Conservation (phyloP, 2,113 vertebrate species). For the Platichthys flesus region DNA sequence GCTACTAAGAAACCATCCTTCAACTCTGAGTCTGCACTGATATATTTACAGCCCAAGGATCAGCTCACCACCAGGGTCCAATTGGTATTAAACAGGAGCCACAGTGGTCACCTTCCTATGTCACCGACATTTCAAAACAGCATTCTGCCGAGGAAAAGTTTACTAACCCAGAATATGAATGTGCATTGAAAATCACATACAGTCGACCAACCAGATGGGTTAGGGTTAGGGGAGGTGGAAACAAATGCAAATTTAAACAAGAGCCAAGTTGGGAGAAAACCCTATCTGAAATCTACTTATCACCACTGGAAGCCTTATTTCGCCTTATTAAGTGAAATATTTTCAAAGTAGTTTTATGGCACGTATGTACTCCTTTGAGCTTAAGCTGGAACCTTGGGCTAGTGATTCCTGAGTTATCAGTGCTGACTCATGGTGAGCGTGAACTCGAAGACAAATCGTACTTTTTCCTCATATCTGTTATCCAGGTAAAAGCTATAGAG, state of each 20-base stretch:
- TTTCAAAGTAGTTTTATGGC: constrained; percentile 19
- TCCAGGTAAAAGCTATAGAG: neutral
- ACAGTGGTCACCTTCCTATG: constrained; percentile 55
- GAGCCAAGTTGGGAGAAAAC: constrained; percentile 23
- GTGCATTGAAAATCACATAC: constrained; percentile 39
- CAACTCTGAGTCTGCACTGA: constrained; percentile 59
- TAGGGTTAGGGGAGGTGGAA: neutral
- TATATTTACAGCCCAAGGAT: constrained; percentile 74
- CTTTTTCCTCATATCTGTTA: constrained; percentile 13
- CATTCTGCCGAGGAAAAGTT: constrained; percentile 21
- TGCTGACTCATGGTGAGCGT: constrained; percentile 1
- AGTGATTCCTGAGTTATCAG: constrained; percentile 13
- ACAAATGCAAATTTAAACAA: constrained; percentile 16
- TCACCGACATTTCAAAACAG: constrained; percentile 69
- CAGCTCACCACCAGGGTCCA: constrained; percentile 47
- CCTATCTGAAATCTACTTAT: constrained; percentile 12
- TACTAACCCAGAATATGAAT: constrained; percentile 61
- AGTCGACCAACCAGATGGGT: constrained; percentile 33
- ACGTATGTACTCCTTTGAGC: constrained; percentile 1
- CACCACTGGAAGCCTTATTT: constrained; percentile 15
- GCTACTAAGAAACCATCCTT: constrained; percentile 24
- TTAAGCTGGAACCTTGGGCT: constrained; percentile 19
- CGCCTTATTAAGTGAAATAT: constrained; percentile 26
- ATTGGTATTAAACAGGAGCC: constrained; percentile 41
- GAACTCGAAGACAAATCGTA: neutral